Evolutionary conservation across 2,797 vertebrate species (phyloP).

Genomic region (Neosalanx taihuensis): DNA sequence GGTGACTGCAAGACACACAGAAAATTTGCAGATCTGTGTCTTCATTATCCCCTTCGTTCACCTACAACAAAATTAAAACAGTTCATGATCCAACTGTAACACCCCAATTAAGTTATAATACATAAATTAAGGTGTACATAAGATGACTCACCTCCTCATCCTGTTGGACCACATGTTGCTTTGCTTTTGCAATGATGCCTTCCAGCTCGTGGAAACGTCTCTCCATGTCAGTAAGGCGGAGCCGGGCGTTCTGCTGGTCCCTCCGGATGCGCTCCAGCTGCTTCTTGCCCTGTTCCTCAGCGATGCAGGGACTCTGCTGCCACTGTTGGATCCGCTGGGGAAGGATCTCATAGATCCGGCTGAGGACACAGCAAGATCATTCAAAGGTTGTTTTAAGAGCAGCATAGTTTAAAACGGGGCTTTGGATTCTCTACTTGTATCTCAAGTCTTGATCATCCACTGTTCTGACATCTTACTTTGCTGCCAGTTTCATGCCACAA

Average conservation of each 20-base stretch:
- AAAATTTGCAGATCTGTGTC: constrained; percentile 95
- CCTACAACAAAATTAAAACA: constrained; percentile 64
- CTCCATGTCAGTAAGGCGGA: constrained; percentile 93
- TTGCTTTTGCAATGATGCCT: constrained; percentile 88
- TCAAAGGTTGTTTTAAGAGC: neutral
- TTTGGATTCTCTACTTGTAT: neutral
- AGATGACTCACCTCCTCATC: constrained; percentile 84
- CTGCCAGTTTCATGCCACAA: constrained; percentile 91
- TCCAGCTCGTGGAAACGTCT: constrained; percentile 92
- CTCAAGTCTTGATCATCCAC: neutral
- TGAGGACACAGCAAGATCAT: constrained; percentile 40
- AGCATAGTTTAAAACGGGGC: neutral
- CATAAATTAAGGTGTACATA: neutral
- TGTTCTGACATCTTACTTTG: constrained; percentile 75
- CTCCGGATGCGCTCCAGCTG: constrained; percentile 89
- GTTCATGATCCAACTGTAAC: neutral
- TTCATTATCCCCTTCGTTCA: constrained; percentile 88
- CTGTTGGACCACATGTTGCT: constrained; percentile 88
- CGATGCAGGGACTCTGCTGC: constrained; percentile 96
- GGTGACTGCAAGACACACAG: constrained; percentile 93
- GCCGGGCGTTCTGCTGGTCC: constrained; percentile 88
- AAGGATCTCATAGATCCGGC: constrained; percentile 91
- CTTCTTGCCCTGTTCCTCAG: constrained; percentile 93
- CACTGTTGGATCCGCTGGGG: constrained; percentile 96
- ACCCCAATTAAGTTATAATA: neutral